These are phyloP conservation scores for Oncorhynchus mykiss DNA, from an alignment of 2,113 vertebrate genomes.

Conservation along the genomic window DNA sequence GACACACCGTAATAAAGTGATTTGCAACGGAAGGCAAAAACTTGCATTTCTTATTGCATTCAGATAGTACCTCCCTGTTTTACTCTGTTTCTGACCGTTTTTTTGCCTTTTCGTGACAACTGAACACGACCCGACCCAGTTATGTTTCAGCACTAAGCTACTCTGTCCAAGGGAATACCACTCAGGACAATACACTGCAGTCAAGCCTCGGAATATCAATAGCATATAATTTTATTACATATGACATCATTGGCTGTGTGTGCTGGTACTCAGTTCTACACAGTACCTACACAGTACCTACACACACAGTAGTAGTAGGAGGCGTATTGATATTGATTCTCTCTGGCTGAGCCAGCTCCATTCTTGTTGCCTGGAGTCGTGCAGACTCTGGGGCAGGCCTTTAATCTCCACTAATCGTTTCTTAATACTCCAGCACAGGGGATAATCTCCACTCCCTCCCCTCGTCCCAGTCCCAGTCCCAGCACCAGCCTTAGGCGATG, in stretches of 20 bases:
- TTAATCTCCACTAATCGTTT: conserved; percentile 83
- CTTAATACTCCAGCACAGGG: conserved; percentile 68
- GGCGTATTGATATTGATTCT: conserved; percentile 59
- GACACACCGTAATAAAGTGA: too few species aligned
- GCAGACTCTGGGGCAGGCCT: conserved; percentile 67
- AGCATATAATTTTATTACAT: too few species aligned
- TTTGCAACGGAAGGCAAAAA: too few species aligned
- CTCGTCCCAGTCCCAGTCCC: neutral
- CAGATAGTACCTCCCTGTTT: too few species aligned
- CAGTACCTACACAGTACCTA: neutral
- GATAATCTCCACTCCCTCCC: conserved; percentile 15
- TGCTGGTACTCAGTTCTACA: conserved; percentile 37
- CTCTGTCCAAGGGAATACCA: too few species aligned
- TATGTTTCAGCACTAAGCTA: too few species aligned
- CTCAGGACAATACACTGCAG: too few species aligned
- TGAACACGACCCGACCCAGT: too few species aligned
- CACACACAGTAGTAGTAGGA: conserved; percentile 2
- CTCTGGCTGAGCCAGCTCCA: conserved; percentile 38
- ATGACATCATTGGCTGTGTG: neutral
- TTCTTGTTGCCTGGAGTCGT: conserved; percentile 67
- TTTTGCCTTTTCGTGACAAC: too few species aligned
- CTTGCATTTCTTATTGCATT: too few species aligned
- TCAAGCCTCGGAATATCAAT: too few species aligned
- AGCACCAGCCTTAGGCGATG: neutral
- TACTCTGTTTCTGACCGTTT: too few species aligned